phyloP scores from a whole-genome alignment of 2,888 invertebrate genomes.

The Plagodis dolabraria region DNA sequence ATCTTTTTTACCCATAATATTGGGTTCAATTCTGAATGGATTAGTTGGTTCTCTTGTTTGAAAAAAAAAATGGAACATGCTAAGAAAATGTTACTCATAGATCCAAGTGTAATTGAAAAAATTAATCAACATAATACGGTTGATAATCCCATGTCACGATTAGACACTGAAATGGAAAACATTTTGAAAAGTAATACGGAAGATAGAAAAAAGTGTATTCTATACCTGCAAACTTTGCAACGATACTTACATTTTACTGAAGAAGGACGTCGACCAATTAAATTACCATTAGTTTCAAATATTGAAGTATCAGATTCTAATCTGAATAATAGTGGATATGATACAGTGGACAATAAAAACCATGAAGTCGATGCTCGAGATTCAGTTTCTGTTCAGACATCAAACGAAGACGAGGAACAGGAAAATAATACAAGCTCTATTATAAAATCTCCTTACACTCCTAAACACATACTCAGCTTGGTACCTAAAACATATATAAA shows the following conservation, averaged over 20 bases:
- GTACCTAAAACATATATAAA: too few relatives aligned
- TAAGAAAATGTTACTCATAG: too few relatives aligned
- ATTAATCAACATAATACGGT: constrained; percentile 20
- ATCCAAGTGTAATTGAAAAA: constrained; percentile 23
- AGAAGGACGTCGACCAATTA: constrained; percentile 28
- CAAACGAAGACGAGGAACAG: too few relatives aligned
- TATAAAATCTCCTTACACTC: constrained; percentile 7
- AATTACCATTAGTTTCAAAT: constrained; percentile 13
- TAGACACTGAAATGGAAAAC: constrained; percentile 33
- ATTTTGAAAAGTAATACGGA: constrained; percentile 26
- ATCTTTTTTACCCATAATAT: too few relatives aligned
- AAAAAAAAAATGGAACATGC: constrained; percentile 31
- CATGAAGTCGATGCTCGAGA: too few relatives aligned
- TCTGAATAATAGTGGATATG: not conserved
- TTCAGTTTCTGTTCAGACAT: too few relatives aligned
- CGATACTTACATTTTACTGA: constrained; percentile 38
- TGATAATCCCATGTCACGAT: constrained; percentile 26
- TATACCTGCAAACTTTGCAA: constrained; percentile 40
- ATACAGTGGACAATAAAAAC: too few relatives aligned
- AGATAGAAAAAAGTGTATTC: constrained; percentile 39
- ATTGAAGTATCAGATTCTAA: not conserved
- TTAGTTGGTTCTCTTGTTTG: constrained; percentile 19
- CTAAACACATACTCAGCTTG: constrained; percentile 19
- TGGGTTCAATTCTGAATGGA: constrained; percentile 38
- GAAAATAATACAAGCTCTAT: too few relatives aligned